Evolutionary conservation across 2,888 invertebrate genomes (phyloP).

Genomic region (Deilephila elpenor): DNA sequence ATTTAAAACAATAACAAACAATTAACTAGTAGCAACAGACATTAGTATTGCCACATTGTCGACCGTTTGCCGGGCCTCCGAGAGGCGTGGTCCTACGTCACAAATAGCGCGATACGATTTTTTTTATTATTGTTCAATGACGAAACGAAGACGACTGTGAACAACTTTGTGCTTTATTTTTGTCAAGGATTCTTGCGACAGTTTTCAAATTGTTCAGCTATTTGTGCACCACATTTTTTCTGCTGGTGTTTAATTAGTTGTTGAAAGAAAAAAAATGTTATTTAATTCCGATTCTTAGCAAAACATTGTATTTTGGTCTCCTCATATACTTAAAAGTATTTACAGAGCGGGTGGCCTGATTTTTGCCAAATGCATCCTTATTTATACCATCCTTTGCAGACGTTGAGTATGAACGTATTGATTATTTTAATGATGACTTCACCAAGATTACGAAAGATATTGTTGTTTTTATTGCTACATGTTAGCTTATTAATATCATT

Average conservation of each 20-base stretch:
- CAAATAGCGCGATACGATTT: constrained; percentile 37
- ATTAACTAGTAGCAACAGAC: constrained; percentile 5
- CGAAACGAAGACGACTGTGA: constrained; percentile 24
- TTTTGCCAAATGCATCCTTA: no score
- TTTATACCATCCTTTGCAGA: no score
- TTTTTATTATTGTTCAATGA: constrained; percentile 29
- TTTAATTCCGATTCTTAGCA: no score
- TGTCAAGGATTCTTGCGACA: constrained; percentile 25
- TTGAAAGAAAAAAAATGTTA: no score
- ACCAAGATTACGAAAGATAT: no score
- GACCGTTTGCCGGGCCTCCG: constrained; percentile 37
- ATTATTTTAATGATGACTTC: no score
- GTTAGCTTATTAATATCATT: background rate
- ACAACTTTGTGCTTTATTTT: constrained; percentile 20
- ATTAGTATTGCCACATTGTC: constrained; percentile 16
- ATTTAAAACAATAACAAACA: constrained; percentile 17
- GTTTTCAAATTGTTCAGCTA: constrained; percentile 3
- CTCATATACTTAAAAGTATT: no score
- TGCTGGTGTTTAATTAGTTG: background rate
- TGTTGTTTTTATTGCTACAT: background rate
- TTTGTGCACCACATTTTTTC: background rate
- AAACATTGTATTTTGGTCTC: no score
- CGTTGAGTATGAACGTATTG: no score
- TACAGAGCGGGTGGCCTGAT: no score
- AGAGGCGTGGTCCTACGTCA: constrained; percentile 65